phyloP scores from a whole-genome alignment of 2,113 vertebrate species.

The Aphelocoma coerulescens region DNA sequence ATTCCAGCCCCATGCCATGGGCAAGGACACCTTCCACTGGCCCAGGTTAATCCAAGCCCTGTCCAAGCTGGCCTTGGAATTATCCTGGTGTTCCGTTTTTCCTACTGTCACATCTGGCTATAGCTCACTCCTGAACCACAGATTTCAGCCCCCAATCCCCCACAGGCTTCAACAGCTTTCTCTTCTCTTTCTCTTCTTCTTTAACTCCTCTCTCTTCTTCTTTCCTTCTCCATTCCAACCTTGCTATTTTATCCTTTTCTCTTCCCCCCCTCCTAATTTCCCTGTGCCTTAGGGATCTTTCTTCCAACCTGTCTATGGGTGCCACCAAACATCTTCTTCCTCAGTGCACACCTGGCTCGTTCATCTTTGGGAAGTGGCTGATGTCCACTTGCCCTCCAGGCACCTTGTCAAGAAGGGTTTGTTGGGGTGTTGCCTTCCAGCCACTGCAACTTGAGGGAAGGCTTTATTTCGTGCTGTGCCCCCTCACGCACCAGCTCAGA shows the following conservation, averaged over 20 bases:
- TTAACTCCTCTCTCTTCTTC: neutral
- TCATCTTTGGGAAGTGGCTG: neutral
- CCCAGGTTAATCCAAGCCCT: neutral
- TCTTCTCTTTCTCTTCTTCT: neutral
- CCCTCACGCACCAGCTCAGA: neutral
- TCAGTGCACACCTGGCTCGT: neutral
- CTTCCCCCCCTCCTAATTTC: fast-evolving
- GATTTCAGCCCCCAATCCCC: neutral
- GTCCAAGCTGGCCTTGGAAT: neutral
- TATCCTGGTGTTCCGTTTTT: neutral
- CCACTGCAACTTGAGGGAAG: neutral
- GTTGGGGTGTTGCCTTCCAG: neutral
- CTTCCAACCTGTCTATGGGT: neutral
- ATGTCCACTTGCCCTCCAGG: neutral
- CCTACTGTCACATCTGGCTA: neutral
- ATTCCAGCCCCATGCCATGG: neutral
- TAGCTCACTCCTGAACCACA: neutral
- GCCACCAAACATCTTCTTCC: neutral
- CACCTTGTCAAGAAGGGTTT: neutral
- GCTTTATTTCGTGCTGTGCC: neutral
- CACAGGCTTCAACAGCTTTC: neutral
- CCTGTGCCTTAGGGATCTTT: neutral
- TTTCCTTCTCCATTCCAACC: neutral
- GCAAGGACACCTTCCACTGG: neutral
- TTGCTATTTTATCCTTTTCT: neutral